These are phyloP conservation scores for Tiliacea aurago DNA, from an alignment of 2,888 invertebrate genomes.

Conservation along the genomic window DNA sequence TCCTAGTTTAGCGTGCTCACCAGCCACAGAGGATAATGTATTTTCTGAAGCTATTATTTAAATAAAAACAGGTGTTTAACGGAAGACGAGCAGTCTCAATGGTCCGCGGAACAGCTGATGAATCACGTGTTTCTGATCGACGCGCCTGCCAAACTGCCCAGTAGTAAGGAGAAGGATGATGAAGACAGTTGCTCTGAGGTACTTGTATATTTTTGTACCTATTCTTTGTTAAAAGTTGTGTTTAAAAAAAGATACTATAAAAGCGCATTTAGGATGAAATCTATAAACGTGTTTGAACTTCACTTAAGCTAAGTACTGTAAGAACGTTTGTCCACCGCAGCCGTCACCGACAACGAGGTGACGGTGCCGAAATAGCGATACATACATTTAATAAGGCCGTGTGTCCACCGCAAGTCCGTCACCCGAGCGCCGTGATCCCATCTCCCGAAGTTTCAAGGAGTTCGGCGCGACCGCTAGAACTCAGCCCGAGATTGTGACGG, in stretches of 20 bases:
- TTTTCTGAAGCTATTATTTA: background rate
- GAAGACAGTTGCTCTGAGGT: conserved; percentile 82
- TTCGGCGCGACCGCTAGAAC: too few relatives aligned
- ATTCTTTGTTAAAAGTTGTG: background rate
- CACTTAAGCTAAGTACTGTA: too few relatives aligned
- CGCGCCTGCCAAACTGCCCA: conserved; percentile 87
- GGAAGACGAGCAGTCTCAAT: conserved; percentile 93
- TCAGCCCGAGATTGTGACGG: too few relatives aligned
- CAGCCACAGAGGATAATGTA: background rate
- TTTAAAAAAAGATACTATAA: background rate
- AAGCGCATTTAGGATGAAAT: too few relatives aligned
- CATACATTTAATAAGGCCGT: too few relatives aligned
- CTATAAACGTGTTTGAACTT: background rate
- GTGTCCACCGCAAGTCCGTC: too few relatives aligned
- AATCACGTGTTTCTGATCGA: conserved; percentile 93
- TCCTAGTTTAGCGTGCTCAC: too few relatives aligned
- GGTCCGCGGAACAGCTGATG: conserved; percentile 94
- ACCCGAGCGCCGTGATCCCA: too few relatives aligned
- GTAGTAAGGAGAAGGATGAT: conserved; percentile 76
- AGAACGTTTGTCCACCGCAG: too few relatives aligned
- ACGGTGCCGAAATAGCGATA: too few relatives aligned
- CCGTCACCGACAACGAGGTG: too few relatives aligned
- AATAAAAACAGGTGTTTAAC: conserved; percentile 91
- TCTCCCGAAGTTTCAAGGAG: too few relatives aligned
- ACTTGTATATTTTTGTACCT: conserved; percentile 4